Evolutionary conservation across 37 sponge, comb jelly and placozoan genomes (phyloP), one percentile per base, ranked within the genome.

Genomic region (Petrosia ficiformis): DNA sequence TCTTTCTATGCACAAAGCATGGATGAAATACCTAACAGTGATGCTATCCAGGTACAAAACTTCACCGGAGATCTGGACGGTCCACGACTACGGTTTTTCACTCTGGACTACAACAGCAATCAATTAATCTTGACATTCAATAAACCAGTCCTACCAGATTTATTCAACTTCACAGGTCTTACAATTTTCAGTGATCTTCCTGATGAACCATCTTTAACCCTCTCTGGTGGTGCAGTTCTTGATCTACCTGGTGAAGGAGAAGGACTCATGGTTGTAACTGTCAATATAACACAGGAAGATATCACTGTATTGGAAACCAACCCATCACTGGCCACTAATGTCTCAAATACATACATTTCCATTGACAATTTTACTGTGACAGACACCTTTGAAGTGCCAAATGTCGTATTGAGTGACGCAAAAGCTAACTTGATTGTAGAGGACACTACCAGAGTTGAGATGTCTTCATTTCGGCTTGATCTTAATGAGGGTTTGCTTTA

Each of bases 41-140:
- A 68, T 82, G 87, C 92, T 24, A 64, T 81, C 24, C 77, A 70
- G 54, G 96, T 95, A 4, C 60, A 70, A 30, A 79, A 80, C 44
- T 95, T 84, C 72, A 77, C 67, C 22, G 43, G 38, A 24, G 96
- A 95, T 66, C 19, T 16, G 19, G 79, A 68, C 41, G 90, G 90
- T 22, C 96, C 96, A n/a, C 16, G 78, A 5, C 64, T 95, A 30
- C 2, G 35, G 2, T 40, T 74, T 19, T 95, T 92, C 68, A 29
- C 67, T 8, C 63, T 95, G 8, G 89, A 95, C 40, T 88, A 81
- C 66, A 74, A 76, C 44, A 67, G 70, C 3, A 87, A 95, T 52
- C 73, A 77, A 35, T 80, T 95, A 0, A 60, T 85, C 10, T 77
- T 95, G 26, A 79, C 56, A 0, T 95, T 95, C 75, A 92, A 85